Base-by-base conservation (phyloP, 2,888 invertebrate species). In the Spilarctia lutea region DNA sequence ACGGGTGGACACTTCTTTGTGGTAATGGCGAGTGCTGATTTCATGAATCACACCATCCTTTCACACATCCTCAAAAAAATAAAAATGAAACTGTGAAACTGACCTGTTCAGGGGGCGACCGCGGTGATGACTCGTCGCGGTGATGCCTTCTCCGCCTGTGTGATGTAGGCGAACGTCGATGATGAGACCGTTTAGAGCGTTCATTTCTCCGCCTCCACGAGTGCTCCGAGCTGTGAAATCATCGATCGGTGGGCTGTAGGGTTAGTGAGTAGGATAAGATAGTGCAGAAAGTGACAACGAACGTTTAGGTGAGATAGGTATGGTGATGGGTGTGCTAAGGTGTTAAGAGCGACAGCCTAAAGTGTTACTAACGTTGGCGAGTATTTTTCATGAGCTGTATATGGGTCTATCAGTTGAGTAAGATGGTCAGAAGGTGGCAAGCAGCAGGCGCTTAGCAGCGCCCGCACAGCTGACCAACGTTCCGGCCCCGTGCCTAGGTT, bases 131-230 rank as follows among this genome's bases (percentile, higher is more conserved):
- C 82, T 95, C 96, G 86, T 95, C 95, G 86, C 95, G 95, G 81
- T 96, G 96, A 83, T 95, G 96, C 91, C 97, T 97, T 88, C 97
- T 97, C 88, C 98, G 97, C 84, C 97, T 97, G 90, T 97, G 97
- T 89, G 97, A 97, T 86, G 97, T 97, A 79, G 97, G 97, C 81
- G 98, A 98, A 83, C 98, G 98, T 91, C 98, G 97, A 85, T 98
- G 97, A 92, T 98, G 97, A 89, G 98, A 98, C 86, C 98, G 97
- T 94, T 98, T 98, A 93, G 98, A 98, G 84, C 98, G 97, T 89
- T 98, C 96, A 97, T 98, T 94, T 96, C 98, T 95, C 96, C 98
- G 91, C 96, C 98, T 92, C 97, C 98, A 94, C 96, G 97, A 96
- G 97, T 98, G 97, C 96, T 97, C 97, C 93, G 97, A 97, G 94